Evolutionary conservation across 1,140 invertebrate genomes (phyloP).

Genomic region (Drosophila ananassae): DNA sequence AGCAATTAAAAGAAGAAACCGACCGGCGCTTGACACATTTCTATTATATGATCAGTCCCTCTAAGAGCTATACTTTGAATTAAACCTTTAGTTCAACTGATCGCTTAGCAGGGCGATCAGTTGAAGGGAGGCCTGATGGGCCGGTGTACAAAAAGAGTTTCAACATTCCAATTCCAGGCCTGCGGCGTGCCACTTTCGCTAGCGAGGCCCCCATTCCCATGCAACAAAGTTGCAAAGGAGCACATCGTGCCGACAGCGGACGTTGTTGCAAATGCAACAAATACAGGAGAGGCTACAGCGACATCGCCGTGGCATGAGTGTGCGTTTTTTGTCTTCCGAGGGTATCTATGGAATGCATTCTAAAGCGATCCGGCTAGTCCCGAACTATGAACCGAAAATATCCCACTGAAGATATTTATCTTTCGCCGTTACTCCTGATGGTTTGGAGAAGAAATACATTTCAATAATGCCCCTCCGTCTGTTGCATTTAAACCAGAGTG

Average conservation of each 20-base stretch:
- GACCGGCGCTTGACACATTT: not conserved
- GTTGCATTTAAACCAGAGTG: no score
- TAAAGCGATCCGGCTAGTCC: no score
- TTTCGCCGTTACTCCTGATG: not conserved
- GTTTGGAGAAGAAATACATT: no score
- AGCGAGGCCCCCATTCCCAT: constrained; percentile 54
- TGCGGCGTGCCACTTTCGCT: constrained; percentile 8
- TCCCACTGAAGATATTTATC: no score
- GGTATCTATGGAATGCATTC: constrained; percentile 1
- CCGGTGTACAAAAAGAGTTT: constrained; percentile 31
- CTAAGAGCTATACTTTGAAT: not conserved
- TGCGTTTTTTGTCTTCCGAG: constrained; percentile 37
- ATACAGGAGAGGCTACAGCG: constrained; percentile 46
- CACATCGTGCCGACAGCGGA: constrained; percentile 61
- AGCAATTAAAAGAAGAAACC: constrained; percentile 64
- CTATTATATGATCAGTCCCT: no score
- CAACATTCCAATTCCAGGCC: constrained; percentile 35
- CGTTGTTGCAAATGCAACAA: constrained; percentile 25
- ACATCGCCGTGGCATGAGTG: constrained; percentile 48
- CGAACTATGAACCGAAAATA: no score
- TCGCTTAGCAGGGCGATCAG: constrained; percentile 50
- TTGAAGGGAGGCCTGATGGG: constrained; percentile 48
- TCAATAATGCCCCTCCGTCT: no score
- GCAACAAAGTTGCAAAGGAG: constrained; percentile 71
- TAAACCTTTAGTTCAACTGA: constrained; percentile 18